Percentiles rank a stretch among this genome's conserved stretches.
Evolutionary conservation across 2,797 vertebrate species (phyloP).

Genomic region (Falco naumanni): DNA sequence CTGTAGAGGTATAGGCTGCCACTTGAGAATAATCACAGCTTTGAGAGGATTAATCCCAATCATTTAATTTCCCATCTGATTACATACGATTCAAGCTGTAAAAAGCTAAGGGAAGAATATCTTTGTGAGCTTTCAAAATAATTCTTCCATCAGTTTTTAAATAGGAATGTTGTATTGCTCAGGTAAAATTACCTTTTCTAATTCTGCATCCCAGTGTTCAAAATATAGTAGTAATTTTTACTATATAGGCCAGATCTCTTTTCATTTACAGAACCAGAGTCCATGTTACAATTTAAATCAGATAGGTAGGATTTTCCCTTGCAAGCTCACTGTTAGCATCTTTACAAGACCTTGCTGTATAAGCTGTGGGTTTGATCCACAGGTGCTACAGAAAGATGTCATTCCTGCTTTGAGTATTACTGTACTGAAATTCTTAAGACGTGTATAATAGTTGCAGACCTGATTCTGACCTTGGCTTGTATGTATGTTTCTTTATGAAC

Average conservation of each 20-base stretch:
- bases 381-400: background rate
- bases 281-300: background rate
- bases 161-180: background rate
- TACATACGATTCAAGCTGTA: background rate
- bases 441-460: background rate
- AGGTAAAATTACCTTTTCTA: background rate
- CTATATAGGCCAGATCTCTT: background rate
- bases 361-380: background rate
- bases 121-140: background rate
- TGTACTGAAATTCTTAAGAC: background rate
- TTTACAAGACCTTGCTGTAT: background rate
- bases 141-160: background rate
- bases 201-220: background rate
- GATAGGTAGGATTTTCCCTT: background rate
- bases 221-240: background rate
- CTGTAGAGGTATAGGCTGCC: background rate
- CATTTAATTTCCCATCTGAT: background rate
- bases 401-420: background rate
- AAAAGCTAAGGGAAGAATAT: background rate
- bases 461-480: background rate
- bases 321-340: background rate
- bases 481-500: background rate
- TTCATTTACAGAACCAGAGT: background rate
- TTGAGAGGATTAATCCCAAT: background rate
- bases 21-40: background rate